Percentiles rank a stretch among this genome's conserved stretches.
Evolutionary conservation across 2,113 vertebrate species (phyloP).

Genomic region (Platysternon megacephalum): DNA sequence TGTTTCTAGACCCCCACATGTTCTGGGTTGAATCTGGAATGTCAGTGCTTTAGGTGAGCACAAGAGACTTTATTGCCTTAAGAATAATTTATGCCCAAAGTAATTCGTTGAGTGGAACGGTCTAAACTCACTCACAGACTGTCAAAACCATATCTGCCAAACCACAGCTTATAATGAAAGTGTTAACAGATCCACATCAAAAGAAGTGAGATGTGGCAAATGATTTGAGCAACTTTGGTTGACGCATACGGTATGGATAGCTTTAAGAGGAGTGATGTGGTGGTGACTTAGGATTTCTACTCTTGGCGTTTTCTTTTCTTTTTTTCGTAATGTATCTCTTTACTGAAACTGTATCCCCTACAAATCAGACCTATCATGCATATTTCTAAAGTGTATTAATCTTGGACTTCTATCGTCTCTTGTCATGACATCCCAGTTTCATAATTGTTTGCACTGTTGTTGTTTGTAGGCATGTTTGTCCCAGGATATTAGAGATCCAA

Average conservation of each 20-base stretch:
- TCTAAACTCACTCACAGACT: conserved; percentile 13
- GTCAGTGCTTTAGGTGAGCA: neutral
- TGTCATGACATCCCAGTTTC: neutral
- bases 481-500: neutral
- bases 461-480: neutral
- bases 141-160: conserved; percentile 67
- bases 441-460: neutral
- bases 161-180: conserved; percentile 51
- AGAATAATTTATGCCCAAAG: conserved; percentile 6
- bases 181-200: conserved; percentile 58
- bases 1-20: neutral
- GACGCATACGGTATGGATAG: neutral
- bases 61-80: conserved; percentile 6
- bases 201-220: neutral
- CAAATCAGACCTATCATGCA: neutral
- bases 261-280: neutral
- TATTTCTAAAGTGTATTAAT: neutral
- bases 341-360: neutral
- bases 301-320: neutral
- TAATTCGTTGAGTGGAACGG: conserved; percentile 30
- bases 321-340: neutral
- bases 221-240: neutral
- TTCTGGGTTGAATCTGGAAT: neutral
- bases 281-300: neutral
- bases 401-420: neutral